Base-by-base conservation (phyloP, 2,888 invertebrate species). In the Drosophila quinaria region DNA sequence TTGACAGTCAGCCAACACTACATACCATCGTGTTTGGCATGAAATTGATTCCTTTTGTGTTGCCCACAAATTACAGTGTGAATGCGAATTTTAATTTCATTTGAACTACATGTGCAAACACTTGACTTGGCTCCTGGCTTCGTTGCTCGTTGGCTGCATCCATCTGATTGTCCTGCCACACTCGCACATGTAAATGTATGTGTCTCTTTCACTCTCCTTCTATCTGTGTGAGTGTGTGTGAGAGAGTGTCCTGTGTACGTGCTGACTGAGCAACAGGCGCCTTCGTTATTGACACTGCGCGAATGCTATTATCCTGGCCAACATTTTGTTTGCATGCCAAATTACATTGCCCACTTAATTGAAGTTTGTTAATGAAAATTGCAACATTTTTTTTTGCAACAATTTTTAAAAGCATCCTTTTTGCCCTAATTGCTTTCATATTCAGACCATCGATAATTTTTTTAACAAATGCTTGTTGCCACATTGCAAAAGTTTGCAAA, bases 21-120 rank as follows among this genome's bases (percentile, higher is more conserved):
- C n/a, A n/a, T n/a, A 19, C 49, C 42, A 22, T 42, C 46, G 70
- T 77, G 71, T 71, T 81, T 81, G 80, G 61, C 66, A 67, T 69
- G 88, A 80, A 87, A 87, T 87, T 89, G 89, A 87, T 87, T 89
- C 87, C 87, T 75, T 88, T 87, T 88, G 88, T 88, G 80, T 68
- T 69, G 61, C 67, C 72, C 79, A 80, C 90, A 86, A 89, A 90
- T 90, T 89, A 90, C 84, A 84, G 77, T 87, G 81, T 87, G 84
- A 86, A 89, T 87, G 80, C 80, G 83, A 78, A 89, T 87, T 90
- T 90, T 90, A 90, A 90, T 90, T 90, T 84, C 85, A 81, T 83
- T 90, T 90, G 78, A 81, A 90, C 87, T 87, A 87, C 90, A 86
- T 90, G 90, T 66, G 82, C 84, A 87, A 86, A 90, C 80, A 87